Base-by-base conservation (phyloP, 2,113 vertebrate species). In the Toxotes chatareus region DNA sequence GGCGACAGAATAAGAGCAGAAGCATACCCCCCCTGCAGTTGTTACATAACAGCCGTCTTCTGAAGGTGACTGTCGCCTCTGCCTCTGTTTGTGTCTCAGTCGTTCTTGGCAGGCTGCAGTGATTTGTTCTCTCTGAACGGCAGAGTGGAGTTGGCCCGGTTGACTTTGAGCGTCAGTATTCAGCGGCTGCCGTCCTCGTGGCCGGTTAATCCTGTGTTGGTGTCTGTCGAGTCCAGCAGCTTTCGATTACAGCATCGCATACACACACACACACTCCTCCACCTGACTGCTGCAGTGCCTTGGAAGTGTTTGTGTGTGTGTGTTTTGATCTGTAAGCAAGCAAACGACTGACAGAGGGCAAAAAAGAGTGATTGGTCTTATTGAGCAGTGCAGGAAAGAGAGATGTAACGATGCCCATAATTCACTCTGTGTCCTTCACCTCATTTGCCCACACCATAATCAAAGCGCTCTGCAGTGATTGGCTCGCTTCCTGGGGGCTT, bases 381-480 rank as follows among this genome's bases (percentile, higher is more conserved):
- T 49, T 31, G 38, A 44, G 47, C 11, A 21, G 68, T 47, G 62
- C 44, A 53, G 16, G 36, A 40, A 59, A 7, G 16, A 27, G 38
- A 2, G 61, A 66, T 38, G 21, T 55, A 63, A 56, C 7, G 21
- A 67, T 64, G 40, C 16, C 76, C 66, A 10, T 70, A 53, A 80
- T 42, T 84, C 78, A 78, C 71, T 46, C 19, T 2, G 23, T 34
- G 86, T 86, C 92, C 91, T 93, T 92, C 83, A 90, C 84, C 71
- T 79, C 49, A 38, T 62, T 79, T 79, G 73, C 42, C 82, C 49
- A 21, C 21, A 60, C n/a, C 65, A 40, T 55, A 73, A n/a, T 65
- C 60, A 16, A 5, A 69, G 56, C 4, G 0, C 87, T 83, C 80
- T 74, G 75, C 87, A 74, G 82, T 6, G 83, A 93, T 93, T 94